Conservation (phyloP, 2,797 vertebrate genomes). For the Malurus splendens region DNA sequence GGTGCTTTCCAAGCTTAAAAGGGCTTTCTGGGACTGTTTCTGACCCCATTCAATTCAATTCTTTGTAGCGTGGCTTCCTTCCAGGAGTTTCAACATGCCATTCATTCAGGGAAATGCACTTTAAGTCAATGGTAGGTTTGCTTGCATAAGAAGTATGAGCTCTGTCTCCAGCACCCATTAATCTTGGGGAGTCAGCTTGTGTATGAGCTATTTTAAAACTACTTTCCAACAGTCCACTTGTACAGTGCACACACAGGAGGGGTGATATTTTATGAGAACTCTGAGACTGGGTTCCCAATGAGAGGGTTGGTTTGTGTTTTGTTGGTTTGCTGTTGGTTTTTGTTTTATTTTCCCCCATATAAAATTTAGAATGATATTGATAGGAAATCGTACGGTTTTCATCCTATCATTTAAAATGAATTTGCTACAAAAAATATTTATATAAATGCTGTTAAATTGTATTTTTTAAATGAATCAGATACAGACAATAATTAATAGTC, state of each 20-base stretch:
- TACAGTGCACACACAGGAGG: neutral
- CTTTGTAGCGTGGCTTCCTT: constrained; percentile 26
- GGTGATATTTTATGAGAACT: neutral
- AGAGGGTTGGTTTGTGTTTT: neutral
- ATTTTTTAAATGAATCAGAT: neutral
- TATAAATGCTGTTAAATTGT: neutral
- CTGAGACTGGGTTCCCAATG: neutral
- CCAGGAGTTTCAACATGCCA: constrained; percentile 26
- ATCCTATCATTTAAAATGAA: neutral
- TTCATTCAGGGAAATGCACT: constrained; percentile 35
- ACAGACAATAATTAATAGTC: neutral
- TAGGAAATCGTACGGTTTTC: neutral
- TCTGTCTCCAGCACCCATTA: neutral
- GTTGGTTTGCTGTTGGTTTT: no score
- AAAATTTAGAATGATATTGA: neutral
- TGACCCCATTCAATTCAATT: constrained; percentile 37
- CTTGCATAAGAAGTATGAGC: constrained; percentile 16
- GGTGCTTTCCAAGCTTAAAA: constrained; percentile 17
- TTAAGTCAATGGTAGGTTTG: constrained; percentile 20
- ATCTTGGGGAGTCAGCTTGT: neutral
- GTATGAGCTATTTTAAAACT: neutral
- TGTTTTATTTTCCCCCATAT: neutral
- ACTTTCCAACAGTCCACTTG: neutral
- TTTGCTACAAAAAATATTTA: neutral
- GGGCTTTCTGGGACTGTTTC: constrained; percentile 33